These are phyloP conservation scores for Penaeus chinensis DNA, from an alignment of 1,140 invertebrate species.

Conservation along the genomic window DNA sequence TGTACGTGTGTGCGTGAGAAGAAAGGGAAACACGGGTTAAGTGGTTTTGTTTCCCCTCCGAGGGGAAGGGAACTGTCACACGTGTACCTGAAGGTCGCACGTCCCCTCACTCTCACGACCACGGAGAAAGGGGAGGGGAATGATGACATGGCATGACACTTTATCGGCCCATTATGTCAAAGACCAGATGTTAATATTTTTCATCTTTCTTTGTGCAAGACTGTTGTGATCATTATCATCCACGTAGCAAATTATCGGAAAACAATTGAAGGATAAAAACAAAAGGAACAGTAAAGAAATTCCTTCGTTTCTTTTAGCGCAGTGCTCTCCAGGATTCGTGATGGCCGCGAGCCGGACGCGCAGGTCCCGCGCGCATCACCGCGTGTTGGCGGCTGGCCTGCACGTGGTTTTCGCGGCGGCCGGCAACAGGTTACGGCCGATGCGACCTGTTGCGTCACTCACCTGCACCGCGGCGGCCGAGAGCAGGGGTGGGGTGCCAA, in stretches of 20 bases:
- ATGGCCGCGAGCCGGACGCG: background rate
- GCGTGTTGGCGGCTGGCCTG: constrained; percentile 40
- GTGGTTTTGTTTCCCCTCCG: background rate
- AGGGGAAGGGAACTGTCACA: background rate
- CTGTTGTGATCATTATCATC: too few species aligned
- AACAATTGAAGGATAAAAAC: too few species aligned
- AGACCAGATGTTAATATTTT: too few species aligned
- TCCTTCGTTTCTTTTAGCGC: too few species aligned
- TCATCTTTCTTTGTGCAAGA: too few species aligned
- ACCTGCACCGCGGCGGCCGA: background rate
- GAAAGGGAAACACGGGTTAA: constrained; percentile 5
- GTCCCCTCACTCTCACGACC: too few species aligned
- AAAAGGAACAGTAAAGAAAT: background rate
- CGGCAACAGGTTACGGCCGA: constrained; percentile 33
- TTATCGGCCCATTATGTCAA: too few species aligned
- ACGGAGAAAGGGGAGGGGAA: too few species aligned
- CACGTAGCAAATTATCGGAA: too few species aligned
- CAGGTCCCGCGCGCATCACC: constrained; percentile 38
- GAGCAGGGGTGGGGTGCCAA: background rate
- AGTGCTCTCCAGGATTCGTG: too few species aligned
- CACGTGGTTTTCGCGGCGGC: constrained; percentile 25
- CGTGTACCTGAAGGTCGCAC: background rate
- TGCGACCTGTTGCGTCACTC: constrained; percentile 35
- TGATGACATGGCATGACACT: too few species aligned
- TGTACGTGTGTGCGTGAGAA: too few species aligned